Evolutionary conservation across 2,797 vertebrate genomes (phyloP).

Genomic region (Ammospiza maritima): DNA sequence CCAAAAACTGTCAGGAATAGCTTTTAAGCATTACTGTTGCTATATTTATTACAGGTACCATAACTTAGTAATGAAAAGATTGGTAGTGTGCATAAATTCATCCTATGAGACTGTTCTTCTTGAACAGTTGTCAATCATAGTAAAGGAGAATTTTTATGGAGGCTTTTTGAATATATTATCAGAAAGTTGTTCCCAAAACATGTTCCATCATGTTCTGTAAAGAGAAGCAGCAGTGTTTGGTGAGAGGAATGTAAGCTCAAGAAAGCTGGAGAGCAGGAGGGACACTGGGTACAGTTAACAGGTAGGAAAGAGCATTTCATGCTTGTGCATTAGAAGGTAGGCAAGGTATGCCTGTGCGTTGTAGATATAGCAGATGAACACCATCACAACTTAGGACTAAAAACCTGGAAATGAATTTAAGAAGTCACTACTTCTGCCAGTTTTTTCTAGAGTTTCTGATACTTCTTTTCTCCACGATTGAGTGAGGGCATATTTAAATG

Average conservation of each 20-base stretch:
- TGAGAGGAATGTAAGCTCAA: not conserved
- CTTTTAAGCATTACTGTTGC: slow-evolving; percentile 25
- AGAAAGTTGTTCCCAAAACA: not conserved
- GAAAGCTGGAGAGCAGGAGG: not conserved
- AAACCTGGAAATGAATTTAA: not conserved
- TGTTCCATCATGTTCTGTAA: not conserved
- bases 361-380: not conserved
- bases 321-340: not conserved
- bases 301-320: not conserved
- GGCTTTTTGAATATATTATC: not conserved
- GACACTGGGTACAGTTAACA: not conserved
- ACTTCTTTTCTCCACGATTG: not conserved
- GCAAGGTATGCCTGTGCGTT: not conserved
- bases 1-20: not conserved
- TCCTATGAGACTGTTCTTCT: slow-evolving; percentile 27
- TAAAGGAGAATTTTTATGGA: slow-evolving; percentile 23
- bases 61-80: slow-evolving; percentile 52
- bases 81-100: slow-evolving; percentile 27
- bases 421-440: not conserved
- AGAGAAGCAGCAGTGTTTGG: not conserved
- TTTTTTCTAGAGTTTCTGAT: not conserved
- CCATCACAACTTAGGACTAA: not conserved
- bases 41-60: slow-evolving; percentile 32
- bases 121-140: not conserved
- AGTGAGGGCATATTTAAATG: not conserved